These are phyloP conservation scores for Telmatochromis sp. DNA, from an alignment of 2,113 vertebrate genomes.

Conservation along the genomic window DNA sequence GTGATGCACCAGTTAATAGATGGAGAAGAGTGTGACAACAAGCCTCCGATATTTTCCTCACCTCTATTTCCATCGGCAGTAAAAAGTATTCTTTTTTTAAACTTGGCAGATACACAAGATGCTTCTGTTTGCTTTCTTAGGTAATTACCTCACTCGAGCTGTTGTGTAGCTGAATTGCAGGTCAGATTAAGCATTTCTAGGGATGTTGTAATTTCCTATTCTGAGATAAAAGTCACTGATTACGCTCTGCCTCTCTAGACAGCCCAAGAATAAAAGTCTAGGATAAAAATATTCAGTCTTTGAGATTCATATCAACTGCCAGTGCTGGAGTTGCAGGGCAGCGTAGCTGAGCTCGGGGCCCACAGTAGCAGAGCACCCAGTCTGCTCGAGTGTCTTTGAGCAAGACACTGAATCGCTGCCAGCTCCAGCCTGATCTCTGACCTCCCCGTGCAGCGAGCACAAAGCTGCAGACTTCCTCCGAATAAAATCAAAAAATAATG, in stretches of 20 bases:
- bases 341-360: neutral
- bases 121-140: neutral
- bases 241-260: neutral
- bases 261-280: neutral
- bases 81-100: neutral
- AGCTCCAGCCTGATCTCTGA: conserved; percentile 37
- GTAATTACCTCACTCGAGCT: neutral
- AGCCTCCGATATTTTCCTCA: neutral
- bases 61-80: neutral
- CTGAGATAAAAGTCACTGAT: conserved; percentile 12
- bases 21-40: neutral
- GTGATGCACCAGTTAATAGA: neutral
- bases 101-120: neutral
- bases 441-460: conserved; percentile 3
- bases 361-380: neutral
- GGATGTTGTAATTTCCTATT: conserved; percentile 11
- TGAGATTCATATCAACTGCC: conserved; percentile 13
- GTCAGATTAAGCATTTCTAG: neutral
- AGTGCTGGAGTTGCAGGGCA: conserved; percentile 14
- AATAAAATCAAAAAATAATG: conserved; percentile 23
- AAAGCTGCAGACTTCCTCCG: conserved; percentile 1
- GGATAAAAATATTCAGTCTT: conserved; percentile 19
- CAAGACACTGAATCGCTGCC: conserved; percentile 43
- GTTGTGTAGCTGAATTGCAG: neutral
- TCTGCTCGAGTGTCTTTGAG: conserved; percentile 45